These are phyloP conservation scores for Melanotaenia boesemani DNA, from an alignment of 2,797 vertebrate species.

Conservation along the genomic window DNA sequence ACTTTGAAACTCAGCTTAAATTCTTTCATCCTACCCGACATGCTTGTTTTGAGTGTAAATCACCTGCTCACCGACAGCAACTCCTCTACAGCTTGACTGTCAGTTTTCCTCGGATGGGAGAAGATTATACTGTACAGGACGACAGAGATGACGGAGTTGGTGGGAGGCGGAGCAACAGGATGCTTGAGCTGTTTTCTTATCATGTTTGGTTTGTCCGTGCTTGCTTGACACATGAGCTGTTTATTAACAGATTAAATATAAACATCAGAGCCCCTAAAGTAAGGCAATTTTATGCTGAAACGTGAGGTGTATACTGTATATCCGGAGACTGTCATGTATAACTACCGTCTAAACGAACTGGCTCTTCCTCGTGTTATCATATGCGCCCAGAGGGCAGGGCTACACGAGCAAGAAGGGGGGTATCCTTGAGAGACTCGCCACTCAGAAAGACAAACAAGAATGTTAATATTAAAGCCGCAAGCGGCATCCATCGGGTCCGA, in stretches of 20 bases:
- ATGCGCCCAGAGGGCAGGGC: too few species aligned
- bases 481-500: too few species aligned
- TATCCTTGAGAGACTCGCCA: too few species aligned
- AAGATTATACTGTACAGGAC: not conserved
- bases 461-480: too few species aligned
- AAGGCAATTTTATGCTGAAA: not conserved
- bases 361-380: not conserved
- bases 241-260: not conserved
- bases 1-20: not conserved
- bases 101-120: not conserved
- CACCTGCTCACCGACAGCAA: not conserved
- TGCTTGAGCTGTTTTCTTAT: not conserved
- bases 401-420: too few species aligned
- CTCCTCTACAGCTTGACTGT: too few species aligned
- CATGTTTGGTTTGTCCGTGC: not conserved
- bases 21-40: not conserved
- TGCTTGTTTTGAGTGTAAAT: not conserved
- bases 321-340: not conserved
- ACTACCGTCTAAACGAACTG: not conserved
- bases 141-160: not conserved
- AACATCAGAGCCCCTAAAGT: not conserved
- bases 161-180: slow-evolving; percentile 14
- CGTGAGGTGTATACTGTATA: not conserved
- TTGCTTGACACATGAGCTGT: not conserved
- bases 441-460: too few species aligned